Evolutionary conservation across 2,797 vertebrate genomes (phyloP).

Genomic region (Hydrophis major): DNA sequence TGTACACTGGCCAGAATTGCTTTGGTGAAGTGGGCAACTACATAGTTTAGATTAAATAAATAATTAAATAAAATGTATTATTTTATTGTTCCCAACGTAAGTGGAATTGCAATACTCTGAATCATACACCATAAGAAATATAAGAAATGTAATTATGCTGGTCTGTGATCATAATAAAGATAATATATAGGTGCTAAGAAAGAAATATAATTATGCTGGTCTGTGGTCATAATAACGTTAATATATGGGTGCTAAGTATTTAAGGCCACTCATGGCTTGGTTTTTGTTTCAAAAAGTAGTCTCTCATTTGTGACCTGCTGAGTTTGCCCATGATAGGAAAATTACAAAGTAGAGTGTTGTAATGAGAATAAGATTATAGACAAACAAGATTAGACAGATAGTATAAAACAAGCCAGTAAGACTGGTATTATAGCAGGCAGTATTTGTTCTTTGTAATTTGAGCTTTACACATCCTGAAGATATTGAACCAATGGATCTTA

Average conservation of each 20-base stretch:
- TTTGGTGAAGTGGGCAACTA: background rate
- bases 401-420: background rate
- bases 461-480: background rate
- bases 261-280: background rate
- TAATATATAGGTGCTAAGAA: background rate
- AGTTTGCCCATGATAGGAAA: background rate
- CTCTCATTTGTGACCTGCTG: background rate
- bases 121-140: background rate
- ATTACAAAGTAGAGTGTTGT: background rate
- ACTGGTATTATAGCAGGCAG: background rate
- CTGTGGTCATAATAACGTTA: background rate
- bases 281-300: background rate
- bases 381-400: background rate
- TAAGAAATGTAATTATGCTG: background rate
- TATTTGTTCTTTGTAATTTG: background rate
- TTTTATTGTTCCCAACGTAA: background rate
- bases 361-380: background rate
- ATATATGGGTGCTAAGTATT: background rate
- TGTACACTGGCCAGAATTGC: background rate
- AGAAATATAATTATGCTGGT: background rate
- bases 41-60: background rate
- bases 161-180: background rate
- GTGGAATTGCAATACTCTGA: background rate
- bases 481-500: constrained; percentile 2
- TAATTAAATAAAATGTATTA: background rate